A percentile compares a stretch with the other conserved stretches of the same genome.
phyloP scores from a whole-genome alignment of 2,113 vertebrate species.

The Carlito syrichta region DNA sequence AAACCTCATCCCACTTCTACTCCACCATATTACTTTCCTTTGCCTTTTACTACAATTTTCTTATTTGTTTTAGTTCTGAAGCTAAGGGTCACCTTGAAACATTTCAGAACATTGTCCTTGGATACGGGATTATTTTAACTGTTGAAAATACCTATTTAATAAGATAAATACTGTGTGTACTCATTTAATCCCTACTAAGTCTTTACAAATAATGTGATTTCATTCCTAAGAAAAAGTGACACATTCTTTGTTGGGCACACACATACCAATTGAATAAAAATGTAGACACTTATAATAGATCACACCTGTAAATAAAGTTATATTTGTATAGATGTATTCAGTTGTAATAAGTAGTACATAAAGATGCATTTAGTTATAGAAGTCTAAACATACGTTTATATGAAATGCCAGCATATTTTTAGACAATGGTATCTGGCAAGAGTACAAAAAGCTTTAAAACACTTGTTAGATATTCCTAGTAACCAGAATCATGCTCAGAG shows the following conservation, averaged over 20 bases:
- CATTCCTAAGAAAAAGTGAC: slow-evolving; percentile 34
- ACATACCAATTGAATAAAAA: slow-evolving; percentile 26
- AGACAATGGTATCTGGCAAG: slow-evolving; percentile 55
- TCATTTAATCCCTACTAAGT: slow-evolving; percentile 26
- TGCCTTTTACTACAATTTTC: neutral
- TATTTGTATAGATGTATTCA: slow-evolving; percentile 41
- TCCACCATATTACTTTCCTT: neutral
- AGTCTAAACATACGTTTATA: slow-evolving; percentile 63
- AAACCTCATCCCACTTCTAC: neutral
- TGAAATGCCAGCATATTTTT: slow-evolving; percentile 66
- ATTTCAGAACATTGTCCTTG: neutral
- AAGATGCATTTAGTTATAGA: slow-evolving; percentile 51
- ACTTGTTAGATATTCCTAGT: slow-evolving; percentile 52
- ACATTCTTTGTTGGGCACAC: slow-evolving; percentile 20
- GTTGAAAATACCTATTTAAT: slow-evolving; percentile 35
- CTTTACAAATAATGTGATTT: slow-evolving; percentile 45
- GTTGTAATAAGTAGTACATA: slow-evolving; percentile 43
- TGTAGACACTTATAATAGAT: slow-evolving; percentile 24
- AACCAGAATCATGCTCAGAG: slow-evolving; percentile 21
- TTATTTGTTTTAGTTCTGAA: slow-evolving; percentile 15
- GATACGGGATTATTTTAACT: neutral
- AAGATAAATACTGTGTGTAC: neutral
- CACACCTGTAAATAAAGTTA: slow-evolving; percentile 53
- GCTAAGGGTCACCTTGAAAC: slow-evolving; percentile 45
- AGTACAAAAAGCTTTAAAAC: slow-evolving; percentile 58